Evolutionary conservation across 2,797 vertebrate species (phyloP).

Genomic region (Rhinogobio ventralis): DNA sequence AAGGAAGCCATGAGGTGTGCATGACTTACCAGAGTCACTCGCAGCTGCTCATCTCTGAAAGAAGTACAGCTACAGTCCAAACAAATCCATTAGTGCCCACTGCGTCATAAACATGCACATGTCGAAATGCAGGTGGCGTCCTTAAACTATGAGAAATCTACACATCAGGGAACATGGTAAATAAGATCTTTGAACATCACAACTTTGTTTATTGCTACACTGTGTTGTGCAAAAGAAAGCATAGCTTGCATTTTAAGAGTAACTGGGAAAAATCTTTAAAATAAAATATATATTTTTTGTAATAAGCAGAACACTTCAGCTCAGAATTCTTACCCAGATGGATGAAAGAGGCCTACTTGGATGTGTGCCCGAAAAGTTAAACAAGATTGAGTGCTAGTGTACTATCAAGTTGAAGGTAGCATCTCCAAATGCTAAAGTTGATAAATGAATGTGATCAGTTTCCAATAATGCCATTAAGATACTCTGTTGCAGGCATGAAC

Average conservation of each 20-base stretch:
- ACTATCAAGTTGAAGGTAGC: neutral
- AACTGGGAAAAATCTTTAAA: slow-evolving; percentile 2
- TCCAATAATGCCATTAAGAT: slow-evolving; percentile 48
- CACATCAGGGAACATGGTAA: slow-evolving; percentile 37
- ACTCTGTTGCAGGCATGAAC: slow-evolving; percentile 47
- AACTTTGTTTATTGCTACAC: neutral
- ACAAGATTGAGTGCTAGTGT: slow-evolving; percentile 17
- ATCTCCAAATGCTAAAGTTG: neutral
- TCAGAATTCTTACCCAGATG: slow-evolving; percentile 8
- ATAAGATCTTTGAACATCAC: slow-evolving; percentile 36
- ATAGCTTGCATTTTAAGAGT: slow-evolving; percentile 24
- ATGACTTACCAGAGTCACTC: slow-evolving; percentile 9
- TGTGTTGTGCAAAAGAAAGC: slow-evolving; percentile 19
- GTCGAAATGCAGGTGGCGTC: slow-evolving; percentile 35
- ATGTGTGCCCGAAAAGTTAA: slow-evolving; percentile 18
- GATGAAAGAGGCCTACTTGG: slow-evolving; percentile 4
- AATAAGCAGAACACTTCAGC: slow-evolving; percentile 6
- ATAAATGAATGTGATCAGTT: slow-evolving; percentile 35
- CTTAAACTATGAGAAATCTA: slow-evolving; percentile 26
- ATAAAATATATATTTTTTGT: slow-evolving; percentile 11
- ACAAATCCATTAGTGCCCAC: slow-evolving; percentile 50
- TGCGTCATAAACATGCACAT: slow-evolving; percentile 1
- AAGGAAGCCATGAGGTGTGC: slow-evolving; percentile 44
- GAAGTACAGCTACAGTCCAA: slow-evolving; percentile 39
- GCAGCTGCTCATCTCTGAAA: slow-evolving; percentile 32